phyloP scores from a whole-genome alignment of 2,797 vertebrate species.

The Pangasius djambal region DNA sequence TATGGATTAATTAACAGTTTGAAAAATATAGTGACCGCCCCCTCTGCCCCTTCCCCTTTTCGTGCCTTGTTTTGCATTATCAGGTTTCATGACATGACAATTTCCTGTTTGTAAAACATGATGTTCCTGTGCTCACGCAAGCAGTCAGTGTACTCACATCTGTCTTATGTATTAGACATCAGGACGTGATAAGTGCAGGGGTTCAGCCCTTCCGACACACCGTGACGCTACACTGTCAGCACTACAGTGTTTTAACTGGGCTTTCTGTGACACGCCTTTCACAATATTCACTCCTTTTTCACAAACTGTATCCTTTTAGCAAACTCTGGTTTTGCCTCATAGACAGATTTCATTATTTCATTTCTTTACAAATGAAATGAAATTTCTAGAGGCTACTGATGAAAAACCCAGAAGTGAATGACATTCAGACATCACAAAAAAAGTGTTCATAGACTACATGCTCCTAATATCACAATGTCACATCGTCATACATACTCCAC shows the following conservation, averaged over 20 bases:
- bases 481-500: neutral
- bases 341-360: neutral
- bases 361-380: neutral
- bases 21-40: neutral
- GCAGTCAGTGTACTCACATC: slow-evolving; percentile 33
- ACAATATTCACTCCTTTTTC: neutral
- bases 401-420: neutral
- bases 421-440: neutral
- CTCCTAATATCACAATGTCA: neutral
- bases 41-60: neutral
- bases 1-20: neutral
- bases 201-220: slow-evolving; percentile 16
- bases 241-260: no score
- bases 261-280: neutral
- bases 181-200: slow-evolving; percentile 47
- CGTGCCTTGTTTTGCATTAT: slow-evolving; percentile 9
- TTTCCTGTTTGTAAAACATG: slow-evolving; percentile 54
- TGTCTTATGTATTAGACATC: slow-evolving; percentile 32
- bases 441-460: neutral
- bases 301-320: neutral
- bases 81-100: slow-evolving; percentile 13
- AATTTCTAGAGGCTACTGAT: neutral
- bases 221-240: neutral
- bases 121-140: slow-evolving; percentile 29
- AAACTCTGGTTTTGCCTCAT: neutral